These are phyloP conservation scores for Amorpha juglandis DNA, from an alignment of 2,888 invertebrate species.

Conservation along the genomic window DNA sequence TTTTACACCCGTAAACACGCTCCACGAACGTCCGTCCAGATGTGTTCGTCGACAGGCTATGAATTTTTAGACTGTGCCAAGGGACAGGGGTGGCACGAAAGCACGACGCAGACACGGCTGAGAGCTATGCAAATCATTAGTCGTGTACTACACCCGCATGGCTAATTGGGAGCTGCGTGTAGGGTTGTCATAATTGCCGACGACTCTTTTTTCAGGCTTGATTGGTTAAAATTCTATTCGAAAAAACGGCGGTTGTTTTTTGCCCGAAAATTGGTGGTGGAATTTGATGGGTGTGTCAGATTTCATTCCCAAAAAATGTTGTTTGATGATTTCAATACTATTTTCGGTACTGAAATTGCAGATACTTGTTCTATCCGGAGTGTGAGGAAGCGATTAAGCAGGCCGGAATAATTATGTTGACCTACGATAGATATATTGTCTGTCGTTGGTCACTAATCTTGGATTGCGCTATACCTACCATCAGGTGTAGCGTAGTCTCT, in stretches of 20 bases:
- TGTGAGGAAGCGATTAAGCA: too few species aligned
- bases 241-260: background rate
- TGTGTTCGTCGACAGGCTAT: background rate
- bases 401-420: too few species aligned
- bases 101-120: slow-evolving; percentile 8
- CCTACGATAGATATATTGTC: too few species aligned
- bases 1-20: too few species aligned
- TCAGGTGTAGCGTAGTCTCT: too few species aligned
- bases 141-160: slow-evolving; percentile 40
- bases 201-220: background rate
- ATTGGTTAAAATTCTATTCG: slow-evolving; percentile 4
- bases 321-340: background rate
- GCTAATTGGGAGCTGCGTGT: slow-evolving; percentile 44
- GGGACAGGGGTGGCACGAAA: background rate
- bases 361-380: too few species aligned
- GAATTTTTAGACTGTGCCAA: background rate
- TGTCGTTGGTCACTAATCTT: too few species aligned
- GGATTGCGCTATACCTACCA: too few species aligned
- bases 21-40: background rate
- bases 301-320: background rate
- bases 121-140: slow-evolving; percentile 57
- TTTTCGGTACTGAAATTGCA: too few species aligned
- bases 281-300: background rate
- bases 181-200: slow-evolving; percentile 27
- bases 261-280: background rate